Evolutionary conservation across 2,113 vertebrate genomes (phyloP).

Genomic region (Hymenochirus boettgeri): DNA sequence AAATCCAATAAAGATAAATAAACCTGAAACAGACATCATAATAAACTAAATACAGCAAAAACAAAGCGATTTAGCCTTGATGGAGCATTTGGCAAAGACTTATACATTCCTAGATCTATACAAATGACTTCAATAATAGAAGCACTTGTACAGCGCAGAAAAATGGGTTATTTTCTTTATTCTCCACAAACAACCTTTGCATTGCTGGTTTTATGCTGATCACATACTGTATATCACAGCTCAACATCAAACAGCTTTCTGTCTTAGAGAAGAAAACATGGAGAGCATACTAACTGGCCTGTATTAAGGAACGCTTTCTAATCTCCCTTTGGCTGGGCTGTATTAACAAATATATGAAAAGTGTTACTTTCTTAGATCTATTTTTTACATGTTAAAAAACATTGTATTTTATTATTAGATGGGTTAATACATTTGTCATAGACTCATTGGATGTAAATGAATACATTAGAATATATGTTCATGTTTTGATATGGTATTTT

Average conservation of each 20-base stretch:
- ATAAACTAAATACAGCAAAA: slow-evolving; percentile 48
- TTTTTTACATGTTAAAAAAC: neutral
- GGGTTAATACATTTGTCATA: too few relatives aligned
- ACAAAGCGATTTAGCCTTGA: slow-evolving; percentile 47
- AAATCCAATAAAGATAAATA: slow-evolving; percentile 50
- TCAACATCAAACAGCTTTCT: neutral
- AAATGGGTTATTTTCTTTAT: slow-evolving; percentile 27
- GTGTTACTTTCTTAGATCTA: neutral
- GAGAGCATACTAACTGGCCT: neutral
- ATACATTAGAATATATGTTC: too few relatives aligned
- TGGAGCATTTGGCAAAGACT: slow-evolving; percentile 50
- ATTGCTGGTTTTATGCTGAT: slow-evolving; percentile 8
- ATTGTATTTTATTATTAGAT: too few relatives aligned
- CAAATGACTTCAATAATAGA: slow-evolving; percentile 49
- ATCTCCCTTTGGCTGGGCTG: neutral
- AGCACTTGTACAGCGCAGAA: slow-evolving; percentile 35
- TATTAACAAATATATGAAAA: neutral
- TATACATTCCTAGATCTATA: slow-evolving; percentile 46
- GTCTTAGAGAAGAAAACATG: neutral
- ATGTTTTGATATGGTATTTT: too few relatives aligned
- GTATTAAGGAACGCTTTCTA: neutral
- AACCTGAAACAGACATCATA: slow-evolving; percentile 53
- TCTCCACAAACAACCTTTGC: slow-evolving; percentile 10
- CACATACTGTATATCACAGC: slow-evolving; percentile 1
- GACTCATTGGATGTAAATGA: too few relatives aligned